These are phyloP conservation scores for Lycopodina hypogea DNA, from an alignment of 37 sponge, comb jelly and placozoan genomes.

Conservation along the genomic window DNA sequence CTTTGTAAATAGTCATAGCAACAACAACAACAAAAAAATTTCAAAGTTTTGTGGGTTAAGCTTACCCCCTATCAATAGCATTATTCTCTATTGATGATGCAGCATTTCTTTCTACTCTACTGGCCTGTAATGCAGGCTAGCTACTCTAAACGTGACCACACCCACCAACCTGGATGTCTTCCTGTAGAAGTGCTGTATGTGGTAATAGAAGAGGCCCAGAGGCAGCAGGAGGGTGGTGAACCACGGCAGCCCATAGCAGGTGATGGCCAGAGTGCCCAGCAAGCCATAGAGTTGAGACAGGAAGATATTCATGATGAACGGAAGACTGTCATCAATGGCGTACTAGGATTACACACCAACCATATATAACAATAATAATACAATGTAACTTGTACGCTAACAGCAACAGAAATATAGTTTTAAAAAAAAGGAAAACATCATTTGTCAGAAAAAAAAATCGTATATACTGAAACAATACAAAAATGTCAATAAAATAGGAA, in stretches of 20 bases:
- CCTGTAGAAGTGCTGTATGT: slow-evolving; percentile 91
- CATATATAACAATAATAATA: not conserved
- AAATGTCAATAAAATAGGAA: no score
- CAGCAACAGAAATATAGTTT: not conserved
- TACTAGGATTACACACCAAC: slow-evolving; percentile 51
- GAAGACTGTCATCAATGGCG: slow-evolving; percentile 91
- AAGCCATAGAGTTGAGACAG: slow-evolving; percentile 87
- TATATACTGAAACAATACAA: no score
- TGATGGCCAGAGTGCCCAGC: slow-evolving; percentile 81
- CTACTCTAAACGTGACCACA: no score
- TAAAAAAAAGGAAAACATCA: not conserved
- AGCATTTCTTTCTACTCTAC: no score
- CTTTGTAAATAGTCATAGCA: no score
- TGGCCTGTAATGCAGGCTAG: no score
- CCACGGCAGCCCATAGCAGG: slow-evolving; percentile 94
- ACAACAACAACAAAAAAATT: no score
- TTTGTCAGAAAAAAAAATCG: no score
- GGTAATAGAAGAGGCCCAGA: slow-evolving; percentile 82
- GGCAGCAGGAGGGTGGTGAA: slow-evolving; percentile 77
- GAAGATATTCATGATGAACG: slow-evolving; percentile 94
- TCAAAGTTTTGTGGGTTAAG: no score
- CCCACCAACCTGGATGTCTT: slow-evolving; percentile 80
- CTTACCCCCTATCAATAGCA: no score
- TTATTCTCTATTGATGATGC: no score
- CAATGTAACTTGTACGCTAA: not conserved